Conservation (phyloP, 1,140 invertebrate species). For the Nilaparvata lugens region DNA sequence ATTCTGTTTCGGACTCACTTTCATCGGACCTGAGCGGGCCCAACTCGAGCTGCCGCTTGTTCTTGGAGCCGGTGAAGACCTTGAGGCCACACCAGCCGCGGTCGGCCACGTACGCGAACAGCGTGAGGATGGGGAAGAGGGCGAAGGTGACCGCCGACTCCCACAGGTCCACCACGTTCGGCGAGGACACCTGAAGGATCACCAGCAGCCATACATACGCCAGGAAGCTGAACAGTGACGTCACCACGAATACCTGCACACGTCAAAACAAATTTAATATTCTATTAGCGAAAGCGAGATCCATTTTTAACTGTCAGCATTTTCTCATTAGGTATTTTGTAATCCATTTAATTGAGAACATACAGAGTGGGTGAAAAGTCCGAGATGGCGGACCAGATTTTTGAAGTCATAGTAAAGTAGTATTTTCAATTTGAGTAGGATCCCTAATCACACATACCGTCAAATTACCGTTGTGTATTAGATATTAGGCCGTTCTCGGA, state of each 20-base stretch:
- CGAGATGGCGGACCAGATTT: no score
- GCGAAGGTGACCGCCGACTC: constrained; percentile 51
- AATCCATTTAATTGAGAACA: no score
- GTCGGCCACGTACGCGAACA: constrained; percentile 45
- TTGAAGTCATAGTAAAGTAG: no score
- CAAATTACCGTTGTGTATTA: no score
- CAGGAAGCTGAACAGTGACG: constrained; percentile 45
- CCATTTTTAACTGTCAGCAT: no score
- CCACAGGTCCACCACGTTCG: constrained; percentile 48
- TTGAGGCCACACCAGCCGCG: constrained; percentile 33
- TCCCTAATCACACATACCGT: no score
- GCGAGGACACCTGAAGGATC: constrained; percentile 40
- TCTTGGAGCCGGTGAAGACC: constrained; percentile 19
- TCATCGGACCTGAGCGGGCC: constrained; percentile 30
- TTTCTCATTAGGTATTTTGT: no score
- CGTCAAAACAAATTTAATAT: no score
- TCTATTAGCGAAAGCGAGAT: no score
- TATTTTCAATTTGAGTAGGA: no score
- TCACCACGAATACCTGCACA: constrained; percentile 46
- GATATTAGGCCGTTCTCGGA: no score
- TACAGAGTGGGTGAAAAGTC: no score
- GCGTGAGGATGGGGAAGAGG: constrained; percentile 46
- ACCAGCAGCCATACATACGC: constrained; percentile 58
- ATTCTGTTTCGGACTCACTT: constrained; percentile 14
- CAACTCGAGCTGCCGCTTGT: constrained; percentile 39